Base-by-base conservation (phyloP, 1,140 invertebrate species). In the Oreohelix idahoensis region DNA sequence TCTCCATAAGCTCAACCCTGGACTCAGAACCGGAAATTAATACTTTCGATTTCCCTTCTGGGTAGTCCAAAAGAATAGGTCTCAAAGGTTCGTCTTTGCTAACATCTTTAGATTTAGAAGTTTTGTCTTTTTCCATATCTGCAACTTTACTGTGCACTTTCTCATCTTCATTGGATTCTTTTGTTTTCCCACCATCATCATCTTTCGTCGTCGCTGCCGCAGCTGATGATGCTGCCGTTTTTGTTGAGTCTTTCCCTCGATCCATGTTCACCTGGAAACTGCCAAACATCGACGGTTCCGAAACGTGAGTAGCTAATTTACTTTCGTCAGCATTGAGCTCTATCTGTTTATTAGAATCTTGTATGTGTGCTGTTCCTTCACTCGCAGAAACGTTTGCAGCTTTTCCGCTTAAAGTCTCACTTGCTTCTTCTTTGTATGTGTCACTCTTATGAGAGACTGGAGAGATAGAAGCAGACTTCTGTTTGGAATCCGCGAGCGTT, bases 1-100 rank as follows among this genome's bases (percentile, higher is more conserved):
- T 88, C 29, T 89, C 88, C 87, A 89, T 88, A 32, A 83, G 80
- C 23, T 80, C 75, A 17, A 77, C 74, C 17, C 79, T 42, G 5
- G 66, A 74, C 45, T 79, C 81, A 1, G 36, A 58, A 10, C 75
- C 78, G 32, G 70, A 63, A 0, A 69, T 79, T 15, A n/a, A 38
- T 36, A 81, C 80, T 76, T 79, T 82, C 20, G 80, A 79, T 71
- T 80, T 79, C 8, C 36, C 53, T 36, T 51, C 76, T 26, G 71
- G 51, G 35, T 79, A 75, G 38, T 49, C 42, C 36, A 45, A n/a
- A 15, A 66, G 39, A 45, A 79, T 66, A 45, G 75, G 53, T 51
- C 53, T 17, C 17, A 20, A 23, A 15, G 36, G 35, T 0, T 66
- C 75, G n/a, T 51, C 79, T 20, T 42, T 39, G 13, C 53, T 80